These are phyloP conservation scores for Mastomys coucha DNA, from an alignment of 2,113 vertebrate species.

Conservation along the genomic window DNA sequence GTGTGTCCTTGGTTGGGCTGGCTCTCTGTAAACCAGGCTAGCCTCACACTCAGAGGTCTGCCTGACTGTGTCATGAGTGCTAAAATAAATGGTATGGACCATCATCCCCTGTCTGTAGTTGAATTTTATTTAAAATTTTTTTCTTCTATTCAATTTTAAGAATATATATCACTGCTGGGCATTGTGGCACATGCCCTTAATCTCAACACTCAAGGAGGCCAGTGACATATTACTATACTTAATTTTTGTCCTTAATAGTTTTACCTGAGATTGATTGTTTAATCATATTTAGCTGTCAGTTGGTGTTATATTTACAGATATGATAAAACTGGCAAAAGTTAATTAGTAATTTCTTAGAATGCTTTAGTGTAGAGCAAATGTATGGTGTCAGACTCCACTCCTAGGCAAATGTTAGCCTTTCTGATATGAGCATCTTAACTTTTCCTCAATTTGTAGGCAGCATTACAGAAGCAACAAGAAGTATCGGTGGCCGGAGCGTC, in stretches of 20 bases:
- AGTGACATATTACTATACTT: background rate
- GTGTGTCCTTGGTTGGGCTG: background rate
- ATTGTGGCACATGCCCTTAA: background rate
- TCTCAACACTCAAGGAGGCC: background rate
- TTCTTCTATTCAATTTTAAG: conserved; percentile 4
- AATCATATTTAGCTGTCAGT: background rate
- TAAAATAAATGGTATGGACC: background rate
- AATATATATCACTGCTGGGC: background rate
- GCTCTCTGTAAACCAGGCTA: background rate
- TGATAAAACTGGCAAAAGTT: conserved; percentile 4
- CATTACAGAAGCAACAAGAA: conserved; percentile 95
- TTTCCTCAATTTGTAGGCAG: conserved; percentile 89
- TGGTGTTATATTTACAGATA: background rate
- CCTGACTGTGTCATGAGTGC: background rate
- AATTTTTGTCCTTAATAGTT: conserved; percentile 61
- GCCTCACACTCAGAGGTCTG: background rate
- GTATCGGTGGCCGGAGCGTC: conserved; percentile 84
- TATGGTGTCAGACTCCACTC: background rate
- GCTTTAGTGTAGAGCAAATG: background rate
- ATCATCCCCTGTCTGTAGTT: background rate
- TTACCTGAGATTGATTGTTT: conserved; percentile 26
- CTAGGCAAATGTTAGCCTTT: background rate
- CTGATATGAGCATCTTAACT: background rate
- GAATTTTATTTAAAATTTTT: background rate
- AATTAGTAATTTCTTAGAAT: conserved; percentile 22